Conservation (phyloP, 2,797 vertebrate genomes). For the Anguilla obscura region DNA sequence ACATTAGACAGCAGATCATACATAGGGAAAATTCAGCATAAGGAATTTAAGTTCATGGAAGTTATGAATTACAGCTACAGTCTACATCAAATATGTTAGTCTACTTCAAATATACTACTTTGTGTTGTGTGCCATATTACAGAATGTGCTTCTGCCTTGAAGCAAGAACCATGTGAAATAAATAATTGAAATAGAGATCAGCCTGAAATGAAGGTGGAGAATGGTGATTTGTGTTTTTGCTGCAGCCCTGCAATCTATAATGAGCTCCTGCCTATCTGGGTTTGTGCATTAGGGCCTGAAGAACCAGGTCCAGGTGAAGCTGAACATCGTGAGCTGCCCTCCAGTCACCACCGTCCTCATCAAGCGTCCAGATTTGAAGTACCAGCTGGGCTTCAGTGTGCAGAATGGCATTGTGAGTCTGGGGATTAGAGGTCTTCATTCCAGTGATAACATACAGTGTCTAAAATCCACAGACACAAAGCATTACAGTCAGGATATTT, state of each 20-base stretch:
- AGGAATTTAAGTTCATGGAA: neutral
- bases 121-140: neutral
- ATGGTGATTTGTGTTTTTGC: conserved; percentile 9
- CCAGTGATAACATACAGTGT: neutral
- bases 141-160: neutral
- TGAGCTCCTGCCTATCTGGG: conserved; percentile 30
- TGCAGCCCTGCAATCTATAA: neutral
- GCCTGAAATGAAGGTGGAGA: neutral
- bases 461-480: neutral
- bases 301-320: conserved; percentile 95
- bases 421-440: neutral
- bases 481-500: neutral
- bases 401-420: conserved; percentile 96
- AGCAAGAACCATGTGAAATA: too few relatives aligned
- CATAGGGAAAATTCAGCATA: too few relatives aligned
- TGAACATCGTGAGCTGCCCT: conserved; percentile 98
- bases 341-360: conserved; percentile 98
- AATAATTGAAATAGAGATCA: neutral
- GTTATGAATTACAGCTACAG: neutral
- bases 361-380: conserved; percentile 97
- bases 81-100: too few relatives aligned
- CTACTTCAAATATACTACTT: neutral
- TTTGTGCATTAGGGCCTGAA: conserved; percentile 86
- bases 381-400: conserved; percentile 98
- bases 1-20: too few relatives aligned